Evolutionary conservation across 2,797 vertebrate species (phyloP), one percentile per base, ranked within the genome.

Genomic region (Catamblyrhynchus diadema): DNA sequence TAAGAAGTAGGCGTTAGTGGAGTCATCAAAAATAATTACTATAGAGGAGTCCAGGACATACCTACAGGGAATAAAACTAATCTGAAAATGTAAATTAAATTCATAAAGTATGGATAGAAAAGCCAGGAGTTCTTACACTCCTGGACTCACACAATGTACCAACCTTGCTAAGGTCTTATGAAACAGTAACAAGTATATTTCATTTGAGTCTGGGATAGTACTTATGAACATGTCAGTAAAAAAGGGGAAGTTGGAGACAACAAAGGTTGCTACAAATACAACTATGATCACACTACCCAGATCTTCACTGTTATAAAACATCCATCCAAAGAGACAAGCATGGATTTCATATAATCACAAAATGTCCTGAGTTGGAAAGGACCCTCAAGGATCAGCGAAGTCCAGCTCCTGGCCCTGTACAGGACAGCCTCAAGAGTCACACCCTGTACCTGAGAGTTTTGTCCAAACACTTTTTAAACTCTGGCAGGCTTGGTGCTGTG

Each of bases 1-100:
- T 90, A 67, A 78, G 88, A 47, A 86, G 93, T 96, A 96, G 96
- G 92, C 48, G 39, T 91, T 93, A 91, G 91, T 83, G 41, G 54
- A 90, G 56, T 90, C 90, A 90, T 95, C 86, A 92, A 90, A 94
- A 96, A 86, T 93, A 79, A 79, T 81, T 90, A 75, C 73, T 87
- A 56, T 35, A 64, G 21, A 85, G 94, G 84, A 97, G 93, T 96
- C 89, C 81, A 96, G 96, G 88, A 72, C 75, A 86, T 79, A 66
- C 61, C 95, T 95, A 88, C 1, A n/a, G 88, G 88, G 96, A 97
- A 94, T 91, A 94, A 95, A 95, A 72, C 37, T 66, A 77, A 91
- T 92, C 69, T 90, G 77, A 94, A 93, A 95, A 91, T 41, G 64
- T 78, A 91, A 96, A 95, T 94, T 59, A 65, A 81, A 79, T 90